Percentiles rank a stretch among this genome's conserved stretches.
These are phyloP conservation scores for Daubentonia madagascariensis DNA, from an alignment of 2,113 vertebrate genomes.

Conservation along the genomic window DNA sequence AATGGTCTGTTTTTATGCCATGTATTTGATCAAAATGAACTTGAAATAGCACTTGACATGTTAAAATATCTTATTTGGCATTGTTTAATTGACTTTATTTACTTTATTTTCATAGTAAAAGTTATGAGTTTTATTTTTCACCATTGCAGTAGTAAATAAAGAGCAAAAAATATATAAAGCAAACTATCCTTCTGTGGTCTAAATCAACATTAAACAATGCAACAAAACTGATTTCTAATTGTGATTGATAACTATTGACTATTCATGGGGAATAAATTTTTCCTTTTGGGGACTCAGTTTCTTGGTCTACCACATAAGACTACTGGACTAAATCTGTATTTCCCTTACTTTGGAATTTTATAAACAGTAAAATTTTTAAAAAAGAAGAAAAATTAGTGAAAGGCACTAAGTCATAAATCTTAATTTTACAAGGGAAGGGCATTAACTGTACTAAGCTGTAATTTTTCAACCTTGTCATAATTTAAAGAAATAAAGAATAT, in stretches of 20 bases:
- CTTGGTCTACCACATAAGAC: neutral
- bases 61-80: neutral
- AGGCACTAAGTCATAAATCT: neutral
- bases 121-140: neutral
- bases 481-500: neutral
- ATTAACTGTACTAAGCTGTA: neutral
- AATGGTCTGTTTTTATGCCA: neutral
- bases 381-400: neutral
- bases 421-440: neutral
- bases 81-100: neutral
- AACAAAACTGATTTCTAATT: neutral
- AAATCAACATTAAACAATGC: neutral
- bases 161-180: neutral
- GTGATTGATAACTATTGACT: neutral
- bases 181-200: neutral
- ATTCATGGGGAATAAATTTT: neutral
- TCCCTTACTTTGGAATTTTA: neutral
- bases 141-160: neutral
- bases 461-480: neutral
- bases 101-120: neutral
- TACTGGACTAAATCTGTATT: neutral
- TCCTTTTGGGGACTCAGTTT: neutral
- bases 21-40: neutral
- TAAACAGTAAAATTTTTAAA: neutral
- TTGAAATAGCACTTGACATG: neutral